A percentile compares a stretch with the other conserved stretches of the same genome.
phyloP scores from a whole-genome alignment of 1,140 invertebrate species.

The Pseudomyrmex sp. region DNA sequence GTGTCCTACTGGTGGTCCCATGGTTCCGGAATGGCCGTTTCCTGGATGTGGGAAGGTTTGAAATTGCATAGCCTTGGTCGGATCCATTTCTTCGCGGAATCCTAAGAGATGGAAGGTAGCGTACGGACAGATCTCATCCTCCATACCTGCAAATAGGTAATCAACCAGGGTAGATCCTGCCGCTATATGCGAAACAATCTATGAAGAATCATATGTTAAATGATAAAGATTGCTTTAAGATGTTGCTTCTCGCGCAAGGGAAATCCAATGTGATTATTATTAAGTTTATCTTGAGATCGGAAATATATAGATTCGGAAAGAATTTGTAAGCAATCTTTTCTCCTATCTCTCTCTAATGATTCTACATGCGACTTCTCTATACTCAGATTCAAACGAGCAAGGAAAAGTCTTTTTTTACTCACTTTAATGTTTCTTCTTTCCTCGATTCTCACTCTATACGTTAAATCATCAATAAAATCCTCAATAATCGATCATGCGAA shows the following conservation, averaged over 20 bases:
- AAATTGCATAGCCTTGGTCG: constrained; percentile 93
- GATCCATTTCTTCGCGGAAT: constrained; percentile 98
- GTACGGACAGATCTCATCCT: constrained; percentile 97
- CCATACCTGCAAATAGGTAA: constrained; percentile 89
- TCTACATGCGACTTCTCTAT: constrained; percentile 24
- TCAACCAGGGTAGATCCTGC: constrained; percentile 80
- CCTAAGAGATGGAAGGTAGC: constrained; percentile 97
- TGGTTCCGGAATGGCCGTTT: constrained; percentile 90
- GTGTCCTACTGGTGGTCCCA: constrained; percentile 89
- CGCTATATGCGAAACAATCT: constrained; percentile 24
- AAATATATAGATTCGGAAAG: background rate
- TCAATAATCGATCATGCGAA: constrained; percentile 32
- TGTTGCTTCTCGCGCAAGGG: background rate
- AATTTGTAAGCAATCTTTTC: constrained; percentile 21
- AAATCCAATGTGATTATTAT: background rate
- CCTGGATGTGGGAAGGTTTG: constrained; percentile 95
- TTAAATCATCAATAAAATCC: constrained; percentile 19
- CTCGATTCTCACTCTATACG: constrained; percentile 43
- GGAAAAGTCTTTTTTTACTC: constrained; percentile 25
- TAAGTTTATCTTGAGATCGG: background rate
- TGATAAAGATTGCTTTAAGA: constrained; percentile 35
- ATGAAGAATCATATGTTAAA: constrained; percentile 32
- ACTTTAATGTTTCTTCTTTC: constrained; percentile 57
- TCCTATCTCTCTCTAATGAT: background rate
- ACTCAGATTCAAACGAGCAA: background rate